Evolutionary conservation across 2,888 invertebrate genomes (phyloP).

Genomic region (Lepidocyrtinus sp.): DNA sequence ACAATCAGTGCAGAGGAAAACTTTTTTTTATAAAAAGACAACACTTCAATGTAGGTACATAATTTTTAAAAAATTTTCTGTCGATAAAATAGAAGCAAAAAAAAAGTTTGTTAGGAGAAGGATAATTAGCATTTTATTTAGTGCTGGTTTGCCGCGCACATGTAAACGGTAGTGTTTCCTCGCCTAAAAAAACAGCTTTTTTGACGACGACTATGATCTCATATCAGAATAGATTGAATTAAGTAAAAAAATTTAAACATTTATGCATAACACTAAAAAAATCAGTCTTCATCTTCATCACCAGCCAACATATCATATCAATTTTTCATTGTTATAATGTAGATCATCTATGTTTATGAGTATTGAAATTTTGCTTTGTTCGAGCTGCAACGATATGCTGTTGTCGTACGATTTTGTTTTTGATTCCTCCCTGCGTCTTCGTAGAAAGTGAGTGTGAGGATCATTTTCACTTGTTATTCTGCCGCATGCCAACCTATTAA

Average conservation of each 20-base stretch:
- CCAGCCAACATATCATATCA: neutral
- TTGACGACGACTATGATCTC: neutral
- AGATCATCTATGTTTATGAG: neutral
- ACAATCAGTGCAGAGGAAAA: too few species aligned
- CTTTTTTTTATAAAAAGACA: too few species aligned
- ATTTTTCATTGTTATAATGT: conserved; percentile 30
- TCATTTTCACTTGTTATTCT: conserved; percentile 50
- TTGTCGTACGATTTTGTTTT: conserved; percentile 8
- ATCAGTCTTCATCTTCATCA: conserved; percentile 13
- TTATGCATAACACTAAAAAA: conserved; percentile 47
- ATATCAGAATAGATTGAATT: conserved; percentile 22
- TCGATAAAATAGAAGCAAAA: too few species aligned
- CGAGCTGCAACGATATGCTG: conserved; percentile 17
- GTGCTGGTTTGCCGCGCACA: neutral
- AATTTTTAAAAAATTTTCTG: too few species aligned
- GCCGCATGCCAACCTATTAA: conserved; percentile 19
- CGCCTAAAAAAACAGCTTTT: neutral
- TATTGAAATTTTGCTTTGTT: conserved; percentile 8
- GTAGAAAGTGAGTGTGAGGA: conserved; percentile 59
- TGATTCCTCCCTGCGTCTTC: conserved; percentile 41
- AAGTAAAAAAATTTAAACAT: conserved; percentile 30
- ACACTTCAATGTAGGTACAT: too few species aligned
- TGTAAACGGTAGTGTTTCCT: neutral
- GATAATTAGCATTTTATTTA: neutral
- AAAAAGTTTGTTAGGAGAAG: too few species aligned